phyloP scores from a whole-genome alignment of 2,888 invertebrate species.

The Andrena haemorrhoa region DNA sequence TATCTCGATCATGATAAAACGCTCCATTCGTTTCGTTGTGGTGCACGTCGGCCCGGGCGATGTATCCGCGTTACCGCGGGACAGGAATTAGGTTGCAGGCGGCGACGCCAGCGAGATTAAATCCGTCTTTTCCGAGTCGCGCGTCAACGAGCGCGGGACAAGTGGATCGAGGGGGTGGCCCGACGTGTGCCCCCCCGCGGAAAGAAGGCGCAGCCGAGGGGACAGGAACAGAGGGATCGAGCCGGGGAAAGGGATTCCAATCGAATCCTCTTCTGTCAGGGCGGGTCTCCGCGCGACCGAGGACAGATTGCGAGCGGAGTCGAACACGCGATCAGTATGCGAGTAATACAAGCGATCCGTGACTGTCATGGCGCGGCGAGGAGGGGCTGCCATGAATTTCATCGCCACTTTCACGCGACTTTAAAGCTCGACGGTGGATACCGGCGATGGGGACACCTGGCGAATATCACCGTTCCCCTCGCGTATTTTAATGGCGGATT shows the following conservation, averaged over 20 bases:
- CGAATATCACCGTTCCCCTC: too few relatives aligned
- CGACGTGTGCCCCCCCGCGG: background rate
- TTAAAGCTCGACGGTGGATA: background rate
- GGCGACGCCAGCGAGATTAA: conserved; percentile 26
- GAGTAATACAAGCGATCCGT: conserved; percentile 50
- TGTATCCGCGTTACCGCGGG: background rate
- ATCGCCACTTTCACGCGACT: background rate
- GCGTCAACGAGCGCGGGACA: background rate
- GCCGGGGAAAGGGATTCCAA: conserved; percentile 25
- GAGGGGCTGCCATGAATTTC: conserved; percentile 33
- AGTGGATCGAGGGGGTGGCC: conserved; percentile 3
- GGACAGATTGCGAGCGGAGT: conserved; percentile 43
- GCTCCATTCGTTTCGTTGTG: background rate
- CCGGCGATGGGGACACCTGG: too few relatives aligned
- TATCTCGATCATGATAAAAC: conserved; percentile 40
- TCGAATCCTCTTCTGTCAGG: conserved; percentile 45
- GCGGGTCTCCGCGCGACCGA: conserved; percentile 23
- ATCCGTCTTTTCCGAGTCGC: conserved; percentile 18
- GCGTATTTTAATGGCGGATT: background rate
- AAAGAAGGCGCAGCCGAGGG: background rate
- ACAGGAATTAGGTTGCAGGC: conserved; percentile 33
- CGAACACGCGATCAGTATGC: conserved; percentile 45
- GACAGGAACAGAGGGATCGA: background rate
- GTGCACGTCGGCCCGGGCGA: background rate
- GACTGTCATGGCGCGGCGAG: conserved; percentile 7